Conservation (phyloP, 2,797 vertebrate species). For the Microctenopoma lineatum region DNA sequence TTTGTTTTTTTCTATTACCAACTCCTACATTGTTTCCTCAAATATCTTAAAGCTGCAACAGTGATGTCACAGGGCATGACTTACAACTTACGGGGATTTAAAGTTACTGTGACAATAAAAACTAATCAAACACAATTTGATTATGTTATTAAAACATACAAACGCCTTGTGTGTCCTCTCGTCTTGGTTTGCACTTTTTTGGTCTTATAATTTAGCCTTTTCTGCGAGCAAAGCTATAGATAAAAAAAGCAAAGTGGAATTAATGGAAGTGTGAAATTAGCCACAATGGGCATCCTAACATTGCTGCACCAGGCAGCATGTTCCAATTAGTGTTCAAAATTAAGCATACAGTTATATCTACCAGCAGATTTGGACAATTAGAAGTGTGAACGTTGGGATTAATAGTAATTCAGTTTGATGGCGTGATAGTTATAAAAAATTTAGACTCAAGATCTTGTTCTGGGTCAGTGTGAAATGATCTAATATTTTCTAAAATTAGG, state of each 20-base stretch:
- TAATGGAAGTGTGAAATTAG: background rate
- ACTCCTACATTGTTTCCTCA: slow-evolving; percentile 28
- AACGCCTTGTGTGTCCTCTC: background rate
- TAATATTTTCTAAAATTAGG: background rate
- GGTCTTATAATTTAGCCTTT: background rate
- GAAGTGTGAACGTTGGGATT: background rate
- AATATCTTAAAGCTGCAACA: slow-evolving; percentile 57
- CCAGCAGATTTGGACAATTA: background rate
- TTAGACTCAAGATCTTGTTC: no score
- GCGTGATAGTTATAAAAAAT: no score
- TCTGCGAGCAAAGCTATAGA: background rate
- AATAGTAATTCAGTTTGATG: background rate
- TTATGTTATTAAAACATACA: background rate
- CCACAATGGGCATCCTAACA: no score
- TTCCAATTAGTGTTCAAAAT: background rate
- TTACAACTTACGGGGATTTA: slow-evolving; percentile 9
- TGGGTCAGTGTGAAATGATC: no score
- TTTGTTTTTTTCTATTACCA: slow-evolving; percentile 60
- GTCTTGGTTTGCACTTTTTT: background rate
- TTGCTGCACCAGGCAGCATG: no score
- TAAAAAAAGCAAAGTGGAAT: background rate
- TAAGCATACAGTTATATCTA: background rate
- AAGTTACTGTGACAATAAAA: background rate
- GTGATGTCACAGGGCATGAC: background rate
- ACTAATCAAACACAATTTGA: background rate